Percentiles rank a stretch among this genome's conserved stretches.
These are phyloP conservation scores for Hemistola chrysoprasaria DNA, from an alignment of 2,888 invertebrate genomes.

Conservation along the genomic window DNA sequence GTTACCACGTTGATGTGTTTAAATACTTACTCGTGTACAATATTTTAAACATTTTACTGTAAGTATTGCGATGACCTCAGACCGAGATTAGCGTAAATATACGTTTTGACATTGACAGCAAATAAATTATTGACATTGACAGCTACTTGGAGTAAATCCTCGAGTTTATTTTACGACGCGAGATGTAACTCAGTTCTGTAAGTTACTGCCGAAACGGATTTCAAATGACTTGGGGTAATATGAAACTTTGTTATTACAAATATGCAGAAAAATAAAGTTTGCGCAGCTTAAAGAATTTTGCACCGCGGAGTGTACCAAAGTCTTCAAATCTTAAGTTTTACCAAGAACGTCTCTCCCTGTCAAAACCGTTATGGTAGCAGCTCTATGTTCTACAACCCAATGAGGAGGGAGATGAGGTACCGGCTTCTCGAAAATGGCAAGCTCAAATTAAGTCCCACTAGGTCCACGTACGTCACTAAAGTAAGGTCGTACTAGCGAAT, in stretches of 20 bases:
- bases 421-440: too few species aligned
- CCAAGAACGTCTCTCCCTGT: too few species aligned
- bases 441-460: too few species aligned
- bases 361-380: too few species aligned
- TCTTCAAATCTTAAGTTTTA: too few species aligned
- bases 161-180: conserved; percentile 43
- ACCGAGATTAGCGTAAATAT: conserved; percentile 24
- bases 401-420: too few species aligned
- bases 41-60: conserved; percentile 21
- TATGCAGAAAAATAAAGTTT: too few species aligned
- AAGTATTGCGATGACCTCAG: conserved; percentile 22
- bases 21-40: conserved; percentile 7
- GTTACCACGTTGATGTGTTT: not conserved
- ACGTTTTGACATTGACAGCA: conserved; percentile 17
- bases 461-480: too few species aligned
- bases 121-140: conserved; percentile 26
- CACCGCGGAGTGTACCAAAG: too few species aligned
- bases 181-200: conserved; percentile 27
- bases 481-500: too few species aligned
- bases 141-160: conserved; percentile 38
- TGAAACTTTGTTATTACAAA: conserved; percentile 15
- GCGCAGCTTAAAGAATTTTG: too few species aligned
- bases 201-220: conserved; percentile 26
- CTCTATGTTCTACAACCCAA: too few species aligned
- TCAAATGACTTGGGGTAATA: conserved; percentile 18